Percentiles rank a stretch among this genome's conserved stretches.
Conservation (phyloP, 1,140 invertebrate species). For the Zaprionus lachaisei region DNA sequence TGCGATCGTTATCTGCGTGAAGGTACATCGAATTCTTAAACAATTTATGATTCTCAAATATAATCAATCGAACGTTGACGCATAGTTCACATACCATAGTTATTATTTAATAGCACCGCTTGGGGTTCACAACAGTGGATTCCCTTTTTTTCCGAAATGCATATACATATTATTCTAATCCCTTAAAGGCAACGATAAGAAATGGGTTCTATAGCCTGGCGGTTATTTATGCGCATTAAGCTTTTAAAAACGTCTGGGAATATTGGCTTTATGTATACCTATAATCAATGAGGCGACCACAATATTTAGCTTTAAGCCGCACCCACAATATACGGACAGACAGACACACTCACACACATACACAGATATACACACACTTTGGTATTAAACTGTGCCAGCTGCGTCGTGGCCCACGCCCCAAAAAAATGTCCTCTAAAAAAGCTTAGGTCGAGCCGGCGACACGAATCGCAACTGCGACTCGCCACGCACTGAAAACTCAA, state of each 20-base stretch:
- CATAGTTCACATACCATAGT: not conserved
- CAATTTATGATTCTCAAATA: constrained; percentile 7
- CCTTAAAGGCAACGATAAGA: not conserved
- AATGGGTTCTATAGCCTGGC: not conserved
- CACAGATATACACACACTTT: not conserved
- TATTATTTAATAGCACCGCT: not conserved
- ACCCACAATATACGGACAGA: constrained; percentile 8
- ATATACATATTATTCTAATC: not conserved
- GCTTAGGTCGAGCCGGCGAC: constrained; percentile 2
- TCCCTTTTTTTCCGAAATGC: not conserved
- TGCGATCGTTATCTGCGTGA: constrained; percentile 22
- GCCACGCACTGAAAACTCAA: constrained; percentile 41
- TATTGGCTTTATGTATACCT: not conserved
- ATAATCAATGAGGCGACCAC: constrained; percentile 31
- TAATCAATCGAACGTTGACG: not conserved
- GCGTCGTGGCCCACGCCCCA: constrained; percentile 15
- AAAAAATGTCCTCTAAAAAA: constrained; percentile 10
- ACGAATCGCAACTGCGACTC: constrained; percentile 9
- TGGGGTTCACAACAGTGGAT: not conserved
- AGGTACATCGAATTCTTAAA: constrained; percentile 8
- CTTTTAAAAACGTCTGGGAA: constrained; percentile 18
- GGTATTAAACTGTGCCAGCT: constrained; percentile 18
- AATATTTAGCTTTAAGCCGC: constrained; percentile 37
- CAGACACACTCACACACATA: not conserved
- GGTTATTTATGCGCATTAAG: constrained; percentile 1